phyloP scores from a whole-genome alignment of 2,888 invertebrate species.

The Gymnosoma rotundatum region DNA sequence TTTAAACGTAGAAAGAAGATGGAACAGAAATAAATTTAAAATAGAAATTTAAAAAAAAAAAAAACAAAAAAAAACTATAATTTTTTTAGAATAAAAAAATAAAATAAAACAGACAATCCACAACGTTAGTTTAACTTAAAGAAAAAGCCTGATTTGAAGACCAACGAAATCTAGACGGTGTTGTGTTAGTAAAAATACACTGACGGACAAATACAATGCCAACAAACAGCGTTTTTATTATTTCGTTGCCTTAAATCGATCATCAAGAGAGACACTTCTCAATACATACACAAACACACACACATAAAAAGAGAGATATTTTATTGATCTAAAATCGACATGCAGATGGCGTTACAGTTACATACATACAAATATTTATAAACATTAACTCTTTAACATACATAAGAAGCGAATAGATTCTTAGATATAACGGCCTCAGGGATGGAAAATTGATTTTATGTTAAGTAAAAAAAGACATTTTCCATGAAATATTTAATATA shows the following conservation, averaged over 20 bases:
- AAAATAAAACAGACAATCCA: conserved; percentile 34
- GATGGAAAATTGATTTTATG: conserved; percentile 11
- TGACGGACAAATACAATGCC: not conserved
- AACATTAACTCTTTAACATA: no score
- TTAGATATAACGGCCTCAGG: conserved; percentile 4
- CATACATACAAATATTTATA: not conserved
- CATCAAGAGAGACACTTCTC: conserved; percentile 21
- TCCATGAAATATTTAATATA: no score
- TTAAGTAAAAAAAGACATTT: no score
- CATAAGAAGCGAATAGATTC: no score
- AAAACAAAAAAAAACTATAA: conserved; percentile 10
- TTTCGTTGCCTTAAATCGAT: conserved; percentile 26
- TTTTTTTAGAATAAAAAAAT: conserved; percentile 20
- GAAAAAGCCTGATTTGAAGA: conserved; percentile 54
- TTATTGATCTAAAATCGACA: conserved; percentile 25
- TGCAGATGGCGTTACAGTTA: conserved; percentile 33
- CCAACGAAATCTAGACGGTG: conserved; percentile 44
- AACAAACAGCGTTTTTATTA: not conserved
- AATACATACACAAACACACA: not conserved
- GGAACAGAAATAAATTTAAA: conserved; percentile 23
- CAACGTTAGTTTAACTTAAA: conserved; percentile 45
- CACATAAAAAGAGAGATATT: conserved; percentile 18
- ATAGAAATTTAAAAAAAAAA: conserved; percentile 15
- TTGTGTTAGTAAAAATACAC: conserved; percentile 43
- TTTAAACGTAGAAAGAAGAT: conserved; percentile 28